A percentile compares a stretch with the other conserved stretches of the same genome.
These are phyloP conservation scores for Peromyscus eremicus DNA, from an alignment of 2,797 vertebrate genomes.

Conservation along the genomic window DNA sequence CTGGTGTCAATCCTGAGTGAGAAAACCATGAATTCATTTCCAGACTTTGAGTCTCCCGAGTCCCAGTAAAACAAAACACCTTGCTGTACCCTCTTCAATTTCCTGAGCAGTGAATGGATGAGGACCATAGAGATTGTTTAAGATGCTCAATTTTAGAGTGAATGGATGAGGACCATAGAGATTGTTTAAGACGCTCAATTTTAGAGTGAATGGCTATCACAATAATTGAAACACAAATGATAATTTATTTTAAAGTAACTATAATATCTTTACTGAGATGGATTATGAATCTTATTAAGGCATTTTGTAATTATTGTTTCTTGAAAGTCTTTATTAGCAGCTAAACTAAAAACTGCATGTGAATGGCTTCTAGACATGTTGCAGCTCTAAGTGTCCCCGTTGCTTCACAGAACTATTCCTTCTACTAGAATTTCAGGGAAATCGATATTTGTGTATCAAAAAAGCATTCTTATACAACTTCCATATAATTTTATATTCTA, in stretches of 20 bases:
- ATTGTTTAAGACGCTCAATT: not conserved
- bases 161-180: not conserved
- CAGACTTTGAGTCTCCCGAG: not conserved
- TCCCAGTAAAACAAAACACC: not conserved
- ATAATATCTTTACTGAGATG: not conserved
- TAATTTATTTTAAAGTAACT: not conserved
- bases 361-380: not conserved
- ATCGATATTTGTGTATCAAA: not conserved
- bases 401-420: not conserved
- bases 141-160: not conserved
- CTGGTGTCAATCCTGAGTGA: not conserved
- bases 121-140: not conserved
- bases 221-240: not conserved
- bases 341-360: not conserved
- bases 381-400: not conserved
- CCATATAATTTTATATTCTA: not conserved
- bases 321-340: not conserved
- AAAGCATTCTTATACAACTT: not conserved
- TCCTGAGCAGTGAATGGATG: not conserved
- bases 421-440: not conserved
- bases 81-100: not conserved
- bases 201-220: not conserved
- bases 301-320: not conserved
- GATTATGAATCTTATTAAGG: constrained; percentile 8
- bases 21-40: not conserved